Evolutionary conservation across 23 tunicate species (phyloP).

Genomic region (Halocynthia roretzi): DNA sequence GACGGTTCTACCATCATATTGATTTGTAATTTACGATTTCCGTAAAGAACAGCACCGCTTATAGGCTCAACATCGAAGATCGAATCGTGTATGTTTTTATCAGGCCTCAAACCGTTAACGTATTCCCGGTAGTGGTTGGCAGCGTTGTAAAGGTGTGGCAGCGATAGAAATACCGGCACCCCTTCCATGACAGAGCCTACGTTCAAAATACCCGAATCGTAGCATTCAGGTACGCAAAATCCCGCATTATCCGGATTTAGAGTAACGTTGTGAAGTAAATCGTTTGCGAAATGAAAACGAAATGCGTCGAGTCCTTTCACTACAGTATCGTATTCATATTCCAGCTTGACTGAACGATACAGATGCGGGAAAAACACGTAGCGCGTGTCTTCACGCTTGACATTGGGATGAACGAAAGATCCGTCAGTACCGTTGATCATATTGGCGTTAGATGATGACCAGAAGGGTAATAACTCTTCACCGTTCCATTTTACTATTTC

Average conservation of each 20-base stretch:
- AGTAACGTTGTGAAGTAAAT: conserved; percentile 40
- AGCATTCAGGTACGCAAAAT: conserved; percentile 73
- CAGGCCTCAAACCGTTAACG: conserved; percentile 52
- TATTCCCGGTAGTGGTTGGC: conserved; percentile 32
- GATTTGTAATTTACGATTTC: conserved; percentile 14
- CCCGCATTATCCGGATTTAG: conserved; percentile 62
- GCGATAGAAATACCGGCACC: conserved; percentile 63
- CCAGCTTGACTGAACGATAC: conserved; percentile 52
- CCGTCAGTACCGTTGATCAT: conserved; percentile 95
- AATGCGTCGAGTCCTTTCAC: conserved; percentile 52
- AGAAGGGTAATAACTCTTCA: conserved; percentile 25
- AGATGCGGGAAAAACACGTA: conserved; percentile 70
- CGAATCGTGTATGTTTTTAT: conserved; percentile 51
- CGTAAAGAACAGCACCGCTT: conserved; percentile 10
- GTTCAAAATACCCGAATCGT: conserved; percentile 58
- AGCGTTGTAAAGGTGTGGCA: conserved; percentile 78
- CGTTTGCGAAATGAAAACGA: conserved; percentile 51
- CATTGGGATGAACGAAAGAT: conserved; percentile 48
- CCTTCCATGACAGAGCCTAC: conserved; percentile 66
- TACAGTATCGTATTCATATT: conserved; percentile 33
- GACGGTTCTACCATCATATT: not conserved
- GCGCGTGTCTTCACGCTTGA: conserved; percentile 27
- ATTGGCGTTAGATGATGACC: conserved; percentile 59
- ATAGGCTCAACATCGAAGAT: conserved; percentile 71
- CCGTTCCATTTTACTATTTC: conserved; percentile 60